Evolutionary conservation across 2,113 vertebrate genomes (phyloP).

Genomic region (Noturus placidus): DNA sequence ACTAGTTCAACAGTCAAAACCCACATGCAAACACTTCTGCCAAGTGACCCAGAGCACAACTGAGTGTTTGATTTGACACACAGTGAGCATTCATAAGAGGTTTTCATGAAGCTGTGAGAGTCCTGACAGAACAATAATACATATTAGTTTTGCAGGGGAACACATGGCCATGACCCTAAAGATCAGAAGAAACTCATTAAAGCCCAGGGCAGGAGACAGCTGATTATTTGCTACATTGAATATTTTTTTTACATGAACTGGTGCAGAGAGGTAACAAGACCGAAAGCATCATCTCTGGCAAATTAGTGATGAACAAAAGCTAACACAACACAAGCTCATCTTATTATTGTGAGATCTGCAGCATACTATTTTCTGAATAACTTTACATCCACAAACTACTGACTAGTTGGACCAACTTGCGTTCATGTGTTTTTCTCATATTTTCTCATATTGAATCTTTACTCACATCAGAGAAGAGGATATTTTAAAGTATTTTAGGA

Average conservation of each 20-base stretch:
- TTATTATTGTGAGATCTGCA: background rate
- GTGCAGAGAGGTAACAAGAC: background rate
- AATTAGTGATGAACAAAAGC: background rate
- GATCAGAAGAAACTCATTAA: background rate
- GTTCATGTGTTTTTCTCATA: background rate
- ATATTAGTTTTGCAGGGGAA: constrained; percentile 7
- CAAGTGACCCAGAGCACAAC: constrained; percentile 28
- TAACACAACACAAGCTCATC: background rate
- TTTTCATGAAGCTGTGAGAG: background rate
- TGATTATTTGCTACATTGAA: background rate
- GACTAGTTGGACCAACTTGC: background rate
- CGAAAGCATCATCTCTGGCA: background rate
- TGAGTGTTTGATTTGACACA: constrained; percentile 29
- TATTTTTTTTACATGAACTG: background rate
- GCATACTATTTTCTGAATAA: background rate
- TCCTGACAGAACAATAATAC: constrained; percentile 18
- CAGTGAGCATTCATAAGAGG: background rate
- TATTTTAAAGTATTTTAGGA: background rate
- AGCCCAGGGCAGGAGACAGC: constrained; percentile 16
- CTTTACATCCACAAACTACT: background rate
- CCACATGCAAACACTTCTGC: constrained; percentile 9
- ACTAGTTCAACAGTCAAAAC: background rate
- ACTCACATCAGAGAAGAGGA: background rate
- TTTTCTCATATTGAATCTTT: background rate
- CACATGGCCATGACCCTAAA: constrained; percentile 16